Evolutionary conservation across 2,888 invertebrate genomes (phyloP), one percentile per base, ranked within the genome.

Genomic region (Synanthedon vespiformis): DNA sequence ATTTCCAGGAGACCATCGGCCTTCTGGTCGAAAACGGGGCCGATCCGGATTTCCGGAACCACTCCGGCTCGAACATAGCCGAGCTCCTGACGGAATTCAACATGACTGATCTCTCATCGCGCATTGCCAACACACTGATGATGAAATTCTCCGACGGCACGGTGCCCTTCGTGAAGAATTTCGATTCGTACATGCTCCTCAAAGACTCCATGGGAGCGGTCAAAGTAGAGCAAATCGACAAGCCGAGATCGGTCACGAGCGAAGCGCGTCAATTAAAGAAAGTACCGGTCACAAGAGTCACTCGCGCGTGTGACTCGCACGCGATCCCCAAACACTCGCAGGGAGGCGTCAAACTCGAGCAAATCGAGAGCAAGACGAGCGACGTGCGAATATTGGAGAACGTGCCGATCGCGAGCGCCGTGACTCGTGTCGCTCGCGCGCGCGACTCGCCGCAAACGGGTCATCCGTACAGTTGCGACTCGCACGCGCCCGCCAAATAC

Each of bases 21-120:
- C 56, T 71, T 0, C 55, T 89, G 1, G 55, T 89, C 0, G 69
- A 78, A n/a, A 55, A 74, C 44, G 79, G 80, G 4, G 89, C 89
- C 0, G 77, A 89, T 34, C 83, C 88, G 0, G 61, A 65, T 54
- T 64, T 81, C n/a, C 70, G 77, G 2, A 89, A 89, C 55, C 74
- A 80, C 51, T 74, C 77, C 0, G 88, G 88, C 0, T 69, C 71
- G 0, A 86, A 72, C 48, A 81, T 89, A 0, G 83, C 82, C 51
- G 68, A 74, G 1, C 66, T 89, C 0, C 67, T 89, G 0, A 71
- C 74, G 6, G 89, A 89, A 50, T 70, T 78, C 49, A 73, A 67
- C 13, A 69, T 72, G 1, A 53, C 58, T 0, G 70, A 74, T 0
- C 48, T 85, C 0, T 79, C 79, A 0, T 66, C 72, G 61, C 51